Evolutionary conservation across 2,113 vertebrate genomes (phyloP).

Genomic region (Alethe diademata): DNA sequence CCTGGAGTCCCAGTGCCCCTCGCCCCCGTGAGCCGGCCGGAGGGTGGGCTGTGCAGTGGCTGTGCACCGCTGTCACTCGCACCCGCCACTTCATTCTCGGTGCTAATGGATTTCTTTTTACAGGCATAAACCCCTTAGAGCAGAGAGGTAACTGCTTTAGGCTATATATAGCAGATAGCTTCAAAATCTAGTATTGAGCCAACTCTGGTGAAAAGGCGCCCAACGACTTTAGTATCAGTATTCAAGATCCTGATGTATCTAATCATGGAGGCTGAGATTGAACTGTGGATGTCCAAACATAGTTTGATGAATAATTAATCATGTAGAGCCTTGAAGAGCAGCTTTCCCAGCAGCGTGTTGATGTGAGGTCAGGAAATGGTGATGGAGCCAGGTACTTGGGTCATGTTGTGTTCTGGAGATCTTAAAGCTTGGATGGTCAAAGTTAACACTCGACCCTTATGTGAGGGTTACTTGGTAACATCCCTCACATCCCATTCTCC

Average conservation of each 20-base stretch:
- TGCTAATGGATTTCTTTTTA: background rate
- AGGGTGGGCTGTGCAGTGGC: background rate
- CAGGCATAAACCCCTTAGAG: background rate
- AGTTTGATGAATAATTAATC: conserved; percentile 50
- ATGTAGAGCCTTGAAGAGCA: background rate
- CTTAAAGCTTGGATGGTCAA: background rate
- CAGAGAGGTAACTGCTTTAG: background rate
- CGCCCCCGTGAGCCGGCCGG: background rate
- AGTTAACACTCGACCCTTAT: background rate
- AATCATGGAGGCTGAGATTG: background rate
- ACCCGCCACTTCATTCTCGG: background rate
- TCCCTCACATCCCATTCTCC: background rate
- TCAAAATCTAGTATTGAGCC: background rate
- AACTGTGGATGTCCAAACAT: background rate
- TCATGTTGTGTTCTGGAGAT: background rate
- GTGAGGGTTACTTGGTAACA: background rate
- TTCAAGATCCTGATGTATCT: background rate
- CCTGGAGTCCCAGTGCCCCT: background rate
- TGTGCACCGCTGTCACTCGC: background rate
- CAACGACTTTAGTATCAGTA: background rate
- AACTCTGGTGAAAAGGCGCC: background rate
- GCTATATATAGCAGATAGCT: background rate
- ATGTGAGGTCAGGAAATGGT: background rate
- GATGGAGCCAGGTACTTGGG: background rate
- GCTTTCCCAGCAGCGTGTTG: background rate